Percentiles rank a stretch among this genome's conserved stretches.
Evolutionary conservation across 37 sponge, comb jelly and placozoan species (phyloP).

Genomic region (Aplysina aerophoba): DNA sequence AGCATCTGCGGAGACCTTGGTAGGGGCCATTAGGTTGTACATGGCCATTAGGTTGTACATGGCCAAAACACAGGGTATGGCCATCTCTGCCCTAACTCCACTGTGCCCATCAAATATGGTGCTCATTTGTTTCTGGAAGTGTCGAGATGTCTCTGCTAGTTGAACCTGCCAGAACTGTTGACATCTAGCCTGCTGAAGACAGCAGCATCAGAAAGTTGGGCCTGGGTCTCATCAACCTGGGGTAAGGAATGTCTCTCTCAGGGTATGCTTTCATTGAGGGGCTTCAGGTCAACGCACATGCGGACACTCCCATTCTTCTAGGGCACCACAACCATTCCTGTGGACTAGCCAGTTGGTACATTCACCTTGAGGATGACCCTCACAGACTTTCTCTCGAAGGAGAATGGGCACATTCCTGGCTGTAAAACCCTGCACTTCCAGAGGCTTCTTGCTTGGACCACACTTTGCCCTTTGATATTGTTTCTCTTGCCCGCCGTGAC

Average conservation of each 20-base stretch:
- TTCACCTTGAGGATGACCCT: conserved; percentile 51
- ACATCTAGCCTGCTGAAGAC: conserved; percentile 53
- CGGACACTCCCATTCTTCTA: conserved; percentile 44
- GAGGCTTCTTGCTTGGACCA: too few species aligned
- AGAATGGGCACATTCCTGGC: conserved; percentile 51
- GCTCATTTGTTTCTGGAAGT: conserved; percentile 32
- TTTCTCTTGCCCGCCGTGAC: too few species aligned
- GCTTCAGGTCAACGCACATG: conserved; percentile 55
- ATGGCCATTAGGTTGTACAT: too few species aligned
- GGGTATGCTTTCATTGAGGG: conserved; percentile 46
- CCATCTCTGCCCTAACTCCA: too few species aligned
- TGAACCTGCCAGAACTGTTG: conserved; percentile 62
- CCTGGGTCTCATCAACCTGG: conserved; percentile 61
- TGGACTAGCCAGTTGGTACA: conserved; percentile 57
- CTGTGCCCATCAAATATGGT: neutral
- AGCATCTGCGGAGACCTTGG: too few species aligned
- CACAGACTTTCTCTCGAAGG: conserved; percentile 46
- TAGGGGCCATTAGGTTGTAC: too few species aligned
- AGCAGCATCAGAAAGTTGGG: conserved; percentile 53
- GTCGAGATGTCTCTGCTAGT: neutral
- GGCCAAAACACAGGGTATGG: too few species aligned
- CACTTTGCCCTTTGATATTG: too few species aligned
- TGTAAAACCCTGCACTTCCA: too few species aligned
- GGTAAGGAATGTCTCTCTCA: conserved; percentile 53
- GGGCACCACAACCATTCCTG: conserved; percentile 57